Evolutionary conservation across 2,113 vertebrate genomes (phyloP).

Genomic region (Carassius gibelio): DNA sequence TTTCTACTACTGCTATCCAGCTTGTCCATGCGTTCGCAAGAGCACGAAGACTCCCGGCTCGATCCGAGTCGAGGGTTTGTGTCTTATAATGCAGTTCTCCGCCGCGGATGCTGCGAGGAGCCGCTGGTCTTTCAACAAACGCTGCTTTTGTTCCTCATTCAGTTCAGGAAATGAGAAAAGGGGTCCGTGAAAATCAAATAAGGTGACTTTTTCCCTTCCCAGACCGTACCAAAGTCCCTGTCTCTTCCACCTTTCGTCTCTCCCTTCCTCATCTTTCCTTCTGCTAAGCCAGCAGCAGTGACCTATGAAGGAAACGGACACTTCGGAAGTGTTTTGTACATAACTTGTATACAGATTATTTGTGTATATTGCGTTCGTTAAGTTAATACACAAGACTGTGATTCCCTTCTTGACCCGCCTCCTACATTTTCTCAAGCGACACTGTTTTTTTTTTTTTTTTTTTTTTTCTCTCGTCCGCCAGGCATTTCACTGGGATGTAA

Average conservation of each 20-base stretch:
- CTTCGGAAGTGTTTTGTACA: conserved; percentile 64
- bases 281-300: conserved; percentile 41
- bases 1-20: conserved; percentile 9
- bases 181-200: conserved; percentile 9
- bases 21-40: neutral
- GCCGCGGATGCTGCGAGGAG: no score
- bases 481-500: conserved; percentile 42
- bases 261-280: conserved; percentile 21
- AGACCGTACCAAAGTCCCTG: neutral
- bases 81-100: neutral
- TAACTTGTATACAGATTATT: conserved; percentile 54
- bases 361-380: conserved; percentile 55
- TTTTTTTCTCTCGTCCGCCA: conserved; percentile 42
- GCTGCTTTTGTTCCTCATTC: conserved; percentile 2
- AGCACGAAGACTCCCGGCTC: neutral
- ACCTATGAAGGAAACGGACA: conserved; percentile 66
- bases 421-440: neutral
- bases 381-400: conserved; percentile 34
- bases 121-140: neutral
- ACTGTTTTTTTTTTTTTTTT: conserved; percentile 7
- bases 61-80: neutral
- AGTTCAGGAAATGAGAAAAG: conserved; percentile 43
- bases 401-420: neutral
- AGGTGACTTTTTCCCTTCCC: conserved; percentile 8
- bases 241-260: neutral